phyloP scores from a whole-genome alignment of 2,888 invertebrate species.

The Trypoxylon attenuatum region DNA sequence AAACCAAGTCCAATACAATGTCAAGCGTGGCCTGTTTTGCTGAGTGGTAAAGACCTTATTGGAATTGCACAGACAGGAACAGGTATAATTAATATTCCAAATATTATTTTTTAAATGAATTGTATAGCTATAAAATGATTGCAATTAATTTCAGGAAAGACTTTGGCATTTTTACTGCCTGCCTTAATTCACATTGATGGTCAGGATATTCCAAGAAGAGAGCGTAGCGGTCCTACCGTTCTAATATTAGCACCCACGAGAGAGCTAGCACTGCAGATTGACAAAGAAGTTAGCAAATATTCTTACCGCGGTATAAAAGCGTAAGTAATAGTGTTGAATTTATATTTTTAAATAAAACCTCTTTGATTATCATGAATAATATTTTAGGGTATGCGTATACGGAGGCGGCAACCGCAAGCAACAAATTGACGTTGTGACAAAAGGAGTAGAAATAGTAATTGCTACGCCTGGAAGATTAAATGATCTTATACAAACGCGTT shows the following conservation, averaged over 20 bases:
- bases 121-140: neutral
- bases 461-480: conserved; percentile 96
- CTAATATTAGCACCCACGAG: conserved; percentile 94
- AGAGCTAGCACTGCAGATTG: conserved; percentile 94
- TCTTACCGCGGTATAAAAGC: conserved; percentile 90
- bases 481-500: conserved; percentile 85
- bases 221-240: conserved; percentile 89
- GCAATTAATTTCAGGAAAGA: conserved; percentile 82
- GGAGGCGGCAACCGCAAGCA: conserved; percentile 90
- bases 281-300: conserved; percentile 93
- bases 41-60: conserved; percentile 94
- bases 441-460: conserved; percentile 95
- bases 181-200: conserved; percentile 95
- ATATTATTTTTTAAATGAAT: neutral
- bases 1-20: conserved; percentile 94
- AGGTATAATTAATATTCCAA: conserved; percentile 71
- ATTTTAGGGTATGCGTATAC: conserved; percentile 87
- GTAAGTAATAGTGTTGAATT: conserved; percentile 73
- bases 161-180: conserved; percentile 93
- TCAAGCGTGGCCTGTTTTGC: conserved; percentile 95
- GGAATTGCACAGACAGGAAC: conserved; percentile 98
- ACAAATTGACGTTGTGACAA: conserved; percentile 84
- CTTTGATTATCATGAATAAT: neutral
- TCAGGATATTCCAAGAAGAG: conserved; percentile 83
- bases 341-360: neutral